Evolutionary conservation across 2,797 vertebrate species (phyloP), one percentile per base, ranked within the genome.

Genomic region (Poeciliopsis turneri): DNA sequence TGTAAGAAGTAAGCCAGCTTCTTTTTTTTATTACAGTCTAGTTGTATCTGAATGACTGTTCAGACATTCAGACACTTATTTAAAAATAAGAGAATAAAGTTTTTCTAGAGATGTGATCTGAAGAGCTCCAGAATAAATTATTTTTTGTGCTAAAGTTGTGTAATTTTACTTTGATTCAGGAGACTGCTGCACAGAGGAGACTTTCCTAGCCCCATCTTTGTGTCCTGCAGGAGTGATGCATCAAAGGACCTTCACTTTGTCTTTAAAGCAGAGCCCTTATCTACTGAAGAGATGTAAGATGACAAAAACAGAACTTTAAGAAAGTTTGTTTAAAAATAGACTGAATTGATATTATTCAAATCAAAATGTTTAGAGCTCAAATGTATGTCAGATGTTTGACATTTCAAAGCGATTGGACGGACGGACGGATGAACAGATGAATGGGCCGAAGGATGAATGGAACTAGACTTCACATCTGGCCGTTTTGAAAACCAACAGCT

Each of bases 121-220:
- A 45, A 70, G 20, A 45, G 12, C 36, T 41, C 12, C 9, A 12
- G 36, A 68, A 39, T 23, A 25, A 20, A 69, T 43, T 3, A 41
- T 23, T n/a, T 69, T 68, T 45, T 70, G 36, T n/a, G 23, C 39
- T 68, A 43, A 43, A 13, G 11, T 43, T 68, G 64, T 20, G 36
- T 33, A 11, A 47, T 68, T 68, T 68, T 41, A 43, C 36, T 68
- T 72, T 49, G 70, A 33, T 73, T 49, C 71, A 73, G 71, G 71
- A 49, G 9, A 6, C 9, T 7, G 20, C 71, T 36, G 30, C 12
- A 70, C 25, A 51, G 30, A 30, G n/a, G 15, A 51, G 30, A 33
- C 15, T 23, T 23, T 12, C 5, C 71, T 51, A 9, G 18, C 20
- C 71, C 30, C 18, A 57, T 51, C 39, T 43, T 39, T 46, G 36